Evolutionary conservation across 1,140 invertebrate genomes (phyloP), one percentile per base, ranked within the genome.

Genomic region (Scylla paramamosain): DNA sequence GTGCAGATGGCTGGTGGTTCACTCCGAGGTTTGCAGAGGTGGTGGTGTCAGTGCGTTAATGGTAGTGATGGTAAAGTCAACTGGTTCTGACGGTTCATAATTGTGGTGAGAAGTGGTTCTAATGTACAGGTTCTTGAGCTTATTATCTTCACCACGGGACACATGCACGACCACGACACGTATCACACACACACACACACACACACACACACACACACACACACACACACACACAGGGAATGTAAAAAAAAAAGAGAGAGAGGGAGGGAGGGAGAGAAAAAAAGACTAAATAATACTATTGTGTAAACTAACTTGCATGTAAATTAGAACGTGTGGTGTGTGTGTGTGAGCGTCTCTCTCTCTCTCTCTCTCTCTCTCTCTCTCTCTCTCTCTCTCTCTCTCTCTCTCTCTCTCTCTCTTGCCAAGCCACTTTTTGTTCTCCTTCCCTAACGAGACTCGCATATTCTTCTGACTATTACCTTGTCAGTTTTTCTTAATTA

Each of bases 401-500:
- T 77, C 67, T 77, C 67, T 77, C 67, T 77, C 67, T 77, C 67
- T 77, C 67, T 77, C 67, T 77, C 67, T 77, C 67, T 77, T 20
- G 67, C 67, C 67, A 25, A 20, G 20, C 67, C 67, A 77, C 67
- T 77, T 77, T 77, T 77, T 77, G 67, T 20, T n/a, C 67, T 77
- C 20, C 20, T 77, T 77, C 67, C 67, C 67, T 77, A 77, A 77
- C 67, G 67, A 77, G 67, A 77, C 67, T 77, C 67, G 20, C 67
- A 77, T 77, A 77, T 77, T 77, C 67, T n/a, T n/a, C 67, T 77
- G 25, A n/a, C 67, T 77, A 77, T 77, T 77, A 77, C 20, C 67
- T 77, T 77, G 67, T 77, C 67, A 77, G 67, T 77, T 77, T 77
- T 77, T 77, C 67, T 77, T 77, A 77, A 77, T 77, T 77, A 77